Base-by-base conservation (phyloP, 2,113 vertebrate species). In the Noctilio leporinus region DNA sequence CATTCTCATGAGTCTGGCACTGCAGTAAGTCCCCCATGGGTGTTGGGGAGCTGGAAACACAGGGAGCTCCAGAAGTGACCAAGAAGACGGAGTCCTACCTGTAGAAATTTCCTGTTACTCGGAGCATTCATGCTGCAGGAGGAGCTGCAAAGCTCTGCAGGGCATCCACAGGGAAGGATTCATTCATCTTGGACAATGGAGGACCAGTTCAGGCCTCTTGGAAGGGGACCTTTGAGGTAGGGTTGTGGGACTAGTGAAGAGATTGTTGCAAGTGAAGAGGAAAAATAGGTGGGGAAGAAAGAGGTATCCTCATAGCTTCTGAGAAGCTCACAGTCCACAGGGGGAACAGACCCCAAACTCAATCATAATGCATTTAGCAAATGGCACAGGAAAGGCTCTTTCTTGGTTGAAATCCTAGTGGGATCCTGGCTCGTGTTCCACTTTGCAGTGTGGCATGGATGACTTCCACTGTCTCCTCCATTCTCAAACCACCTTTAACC, bases 181-280 rank as follows among this genome's bases (percentile, higher is more conserved):
- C 22, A 15, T 49, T 77, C 67, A 40, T 10, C 40, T 24, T 28
- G 7, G 28, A 49, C 22, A 26, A 2, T 3, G 15, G 59, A 76
- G 84, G 38, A 47, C 57, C 22, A 26, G 19, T 67, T 70, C 12
- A 12, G 30, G 38, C 40, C 64, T 47, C 45, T 65, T 33, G 10
- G 33, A n/a, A 47, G 24, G 67, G 24, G 15, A 30, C 11, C 22
- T 92, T 47, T 91, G 35, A 35, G 24, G 20, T 77, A 10, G 8
- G 2, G 2, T 30, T 87, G 24, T 20, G 40, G 33, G 43, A 20
- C 6, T 24, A 20, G 22, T 57, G 40, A 26, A 72, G 26, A 47
- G 75, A 59, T 22, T 53, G 51, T 43, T 75, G 40, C 40, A 93
- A n/a, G 80, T 69, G 22, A 93, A 62, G 77, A 70, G 35, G 15